A percentile compares a stretch with the other conserved stretches of the same genome.
Conservation (phyloP, 2,797 vertebrate species). For the Picus viridis region DNA sequence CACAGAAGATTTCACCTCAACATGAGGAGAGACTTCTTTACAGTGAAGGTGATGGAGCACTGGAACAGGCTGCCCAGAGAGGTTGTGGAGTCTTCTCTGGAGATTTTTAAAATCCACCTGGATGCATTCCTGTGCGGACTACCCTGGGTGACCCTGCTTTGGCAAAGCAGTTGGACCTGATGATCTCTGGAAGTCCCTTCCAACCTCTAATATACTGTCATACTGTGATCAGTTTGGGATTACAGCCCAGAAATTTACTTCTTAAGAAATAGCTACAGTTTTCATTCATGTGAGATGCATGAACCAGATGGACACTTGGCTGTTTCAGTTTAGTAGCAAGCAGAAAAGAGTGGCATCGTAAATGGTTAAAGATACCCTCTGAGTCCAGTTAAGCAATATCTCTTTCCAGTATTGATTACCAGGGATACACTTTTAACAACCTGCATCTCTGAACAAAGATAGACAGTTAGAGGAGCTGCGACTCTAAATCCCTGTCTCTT, state of each 20-base stretch:
- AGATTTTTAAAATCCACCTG: too few species aligned
- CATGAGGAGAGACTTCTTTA: too few species aligned
- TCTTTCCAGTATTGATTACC: not conserved
- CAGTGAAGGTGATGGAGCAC: too few species aligned
- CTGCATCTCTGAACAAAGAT: not conserved
- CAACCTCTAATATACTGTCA: too few species aligned
- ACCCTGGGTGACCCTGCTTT: too few species aligned
- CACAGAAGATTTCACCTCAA: too few species aligned
- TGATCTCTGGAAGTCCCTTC: too few species aligned
- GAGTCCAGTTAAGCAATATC: not conserved
- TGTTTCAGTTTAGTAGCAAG: not conserved
- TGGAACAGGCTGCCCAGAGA: too few species aligned
- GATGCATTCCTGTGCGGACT: too few species aligned
- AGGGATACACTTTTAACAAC: not conserved
- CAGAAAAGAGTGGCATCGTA: not conserved
- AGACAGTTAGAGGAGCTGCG: not conserved
- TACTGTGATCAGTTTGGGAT: not conserved
- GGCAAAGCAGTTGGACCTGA: too few species aligned
- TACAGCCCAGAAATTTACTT: not conserved
- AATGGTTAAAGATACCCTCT: conserved; percentile 4
- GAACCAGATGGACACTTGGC: not conserved
- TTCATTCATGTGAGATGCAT: not conserved
- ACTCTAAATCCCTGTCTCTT: not conserved
- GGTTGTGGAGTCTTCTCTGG: too few species aligned
- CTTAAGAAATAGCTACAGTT: not conserved